Evolutionary conservation across 1,140 invertebrate genomes (phyloP), one percentile per base, ranked within the genome.

Genomic region (Xylocopa sonorina): DNA sequence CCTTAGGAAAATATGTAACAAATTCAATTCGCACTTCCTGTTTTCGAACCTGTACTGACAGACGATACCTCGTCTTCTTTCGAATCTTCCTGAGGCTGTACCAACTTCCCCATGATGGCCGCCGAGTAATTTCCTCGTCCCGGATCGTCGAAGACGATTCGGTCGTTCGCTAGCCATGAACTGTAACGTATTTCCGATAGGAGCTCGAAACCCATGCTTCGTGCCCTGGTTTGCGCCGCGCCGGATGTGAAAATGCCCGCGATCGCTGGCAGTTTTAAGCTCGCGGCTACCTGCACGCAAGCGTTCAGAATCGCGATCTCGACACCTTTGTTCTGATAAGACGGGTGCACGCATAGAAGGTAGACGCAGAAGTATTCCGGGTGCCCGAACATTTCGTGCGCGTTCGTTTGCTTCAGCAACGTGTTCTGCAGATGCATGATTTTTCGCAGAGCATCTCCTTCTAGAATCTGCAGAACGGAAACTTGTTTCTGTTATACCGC

Each of bases 41-140:
- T 0, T 24, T 16, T 24, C 1, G 9, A 21, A 3, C 10, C 9
- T 3, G 18, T 46, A 62, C 18, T 38, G 43, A 32, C n/a, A 1
- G 29, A 38, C 4, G 51, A 32, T 58, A 32, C 6, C 10, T 48
- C 7, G 0, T 38, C 9, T 0, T 48, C 3, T 0, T 21, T 9
- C 2, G 14, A 2, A 0, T 72, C 53, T 32, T 84, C 75, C 27
- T 72, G 32, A 0, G 38, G 24, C 0, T 62, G 27, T 48, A 74
- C 66, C 1, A 62, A 10, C 63, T 67, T 81, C 9, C 79, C 93
- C 94, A 95, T 95, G n/a, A 95, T 87, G 9, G 94, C 93, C 27
- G 93, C 94, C 3, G 94, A 93, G 71, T 94, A 94, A 88, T 95
- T 95, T 4, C 94, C 94, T 3, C 92, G 86, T 3, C 94, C 95